Conservation (phyloP, 2,888 invertebrate species). For the Hermaeophaga mercurialis region DNA sequence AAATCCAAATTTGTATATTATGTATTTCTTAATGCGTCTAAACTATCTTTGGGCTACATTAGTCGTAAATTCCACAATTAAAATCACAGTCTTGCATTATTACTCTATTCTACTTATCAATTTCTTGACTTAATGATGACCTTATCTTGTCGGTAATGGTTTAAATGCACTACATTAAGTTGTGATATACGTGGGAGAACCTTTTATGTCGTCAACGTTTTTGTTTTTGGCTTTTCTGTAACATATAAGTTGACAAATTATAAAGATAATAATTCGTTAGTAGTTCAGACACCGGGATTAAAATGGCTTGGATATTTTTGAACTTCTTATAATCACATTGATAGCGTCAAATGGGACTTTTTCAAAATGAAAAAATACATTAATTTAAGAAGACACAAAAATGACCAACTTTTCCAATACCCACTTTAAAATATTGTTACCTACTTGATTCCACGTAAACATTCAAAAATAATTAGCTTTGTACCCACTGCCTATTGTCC, state of each 20-base stretch:
- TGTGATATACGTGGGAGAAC: conserved; percentile 8
- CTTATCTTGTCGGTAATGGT: conserved; percentile 5
- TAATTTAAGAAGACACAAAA: too few relatives aligned
- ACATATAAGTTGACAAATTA: too few relatives aligned
- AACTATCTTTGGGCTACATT: neutral
- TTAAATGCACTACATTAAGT: conserved; percentile 6
- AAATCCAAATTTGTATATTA: too few relatives aligned
- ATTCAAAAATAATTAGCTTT: conserved; percentile 1
- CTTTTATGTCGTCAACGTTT: neutral
- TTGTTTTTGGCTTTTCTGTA: neutral
- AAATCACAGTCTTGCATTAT: conserved; percentile 1
- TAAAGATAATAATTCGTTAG: too few relatives aligned
- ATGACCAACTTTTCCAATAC: too few relatives aligned
- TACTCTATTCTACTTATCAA: conserved; percentile 10
- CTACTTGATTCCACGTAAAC: neutral
- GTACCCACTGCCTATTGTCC: neutral
- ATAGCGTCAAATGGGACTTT: too few relatives aligned
- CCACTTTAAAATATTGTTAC: neutral
- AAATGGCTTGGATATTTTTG: neutral
- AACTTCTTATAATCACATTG: too few relatives aligned
- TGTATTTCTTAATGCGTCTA: too few relatives aligned
- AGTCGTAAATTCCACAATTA: neutral
- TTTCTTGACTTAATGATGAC: conserved; percentile 3
- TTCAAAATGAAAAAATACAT: too few relatives aligned
- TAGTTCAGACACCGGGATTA: neutral